phyloP scores from a whole-genome alignment of 1,140 invertebrate species.

The Brachionus manjavacas region DNA sequence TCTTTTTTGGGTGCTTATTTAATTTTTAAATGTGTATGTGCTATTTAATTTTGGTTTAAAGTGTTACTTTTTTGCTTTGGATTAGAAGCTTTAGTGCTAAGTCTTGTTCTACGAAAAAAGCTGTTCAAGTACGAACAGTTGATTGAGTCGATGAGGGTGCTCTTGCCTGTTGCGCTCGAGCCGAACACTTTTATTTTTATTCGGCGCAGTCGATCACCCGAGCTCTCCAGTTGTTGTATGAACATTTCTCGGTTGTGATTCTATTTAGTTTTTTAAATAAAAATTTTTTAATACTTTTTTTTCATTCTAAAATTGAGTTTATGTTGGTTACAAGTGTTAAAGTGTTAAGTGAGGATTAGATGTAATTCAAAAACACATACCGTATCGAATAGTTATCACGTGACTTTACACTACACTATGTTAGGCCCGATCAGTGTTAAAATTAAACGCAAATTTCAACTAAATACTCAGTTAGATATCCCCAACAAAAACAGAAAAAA shows the following conservation, averaged over 20 bases:
- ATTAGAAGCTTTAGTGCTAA: constrained; percentile 31
- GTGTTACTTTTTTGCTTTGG: constrained; percentile 26
- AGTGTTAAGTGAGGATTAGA: not conserved
- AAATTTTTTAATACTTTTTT: not conserved
- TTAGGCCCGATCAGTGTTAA: not conserved
- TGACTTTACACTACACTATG: not conserved
- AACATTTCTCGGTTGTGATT: constrained; percentile 64
- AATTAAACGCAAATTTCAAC: not conserved
- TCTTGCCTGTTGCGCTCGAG: constrained; percentile 72
- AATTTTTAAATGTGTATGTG: not conserved
- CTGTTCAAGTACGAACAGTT: constrained; percentile 58
- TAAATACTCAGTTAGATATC: too few species aligned
- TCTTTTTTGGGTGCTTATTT: not conserved
- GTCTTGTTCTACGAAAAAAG: constrained; percentile 48
- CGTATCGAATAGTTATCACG: not conserved
- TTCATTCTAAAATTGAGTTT: not conserved
- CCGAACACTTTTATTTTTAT: constrained; percentile 74
- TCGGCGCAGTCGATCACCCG: constrained; percentile 62
- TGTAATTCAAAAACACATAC: not conserved
- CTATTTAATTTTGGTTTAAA: not conserved
- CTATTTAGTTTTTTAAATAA: not conserved
- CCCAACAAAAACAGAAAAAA: too few species aligned
- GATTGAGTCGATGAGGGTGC: constrained; percentile 68
- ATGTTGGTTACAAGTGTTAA: not conserved
- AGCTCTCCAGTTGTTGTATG: constrained; percentile 67